These are phyloP conservation scores for Drosophila suboccidentalis DNA, from an alignment of 2,888 invertebrate species.

Conservation along the genomic window DNA sequence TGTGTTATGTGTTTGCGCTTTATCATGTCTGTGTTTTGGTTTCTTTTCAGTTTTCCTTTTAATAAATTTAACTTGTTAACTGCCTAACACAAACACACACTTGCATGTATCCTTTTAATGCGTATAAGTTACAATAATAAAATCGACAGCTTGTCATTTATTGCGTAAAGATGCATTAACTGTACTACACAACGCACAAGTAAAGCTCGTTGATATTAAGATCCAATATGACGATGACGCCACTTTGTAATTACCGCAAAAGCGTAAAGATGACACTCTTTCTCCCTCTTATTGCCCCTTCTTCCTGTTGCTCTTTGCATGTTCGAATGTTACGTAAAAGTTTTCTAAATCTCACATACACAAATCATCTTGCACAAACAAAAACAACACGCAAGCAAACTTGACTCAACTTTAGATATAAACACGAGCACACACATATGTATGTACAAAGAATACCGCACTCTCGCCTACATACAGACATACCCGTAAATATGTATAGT, in stretches of 20 bases:
- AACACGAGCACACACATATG: slow-evolving; percentile 4
- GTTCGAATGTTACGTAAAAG: slow-evolving; percentile 62
- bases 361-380: slow-evolving; percentile 58
- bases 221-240: slow-evolving; percentile 50
- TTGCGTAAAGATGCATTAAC: not conserved
- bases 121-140: not conserved
- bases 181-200: not conserved
- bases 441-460: slow-evolving; percentile 12
- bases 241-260: slow-evolving; percentile 56
- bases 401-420: slow-evolving; percentile 64
- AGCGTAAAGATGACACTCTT: slow-evolving; percentile 36
- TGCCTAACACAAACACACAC: not conserved
- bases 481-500: slow-evolving; percentile 8
- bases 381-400: slow-evolving; percentile 65
- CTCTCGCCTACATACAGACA: slow-evolving; percentile 13
- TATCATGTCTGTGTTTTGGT: slow-evolving; percentile 32
- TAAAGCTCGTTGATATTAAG: slow-evolving; percentile 7
- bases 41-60: slow-evolving; percentile 14
- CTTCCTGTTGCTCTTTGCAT: slow-evolving; percentile 46
- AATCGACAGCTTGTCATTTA: not conserved
- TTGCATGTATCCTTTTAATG: not conserved
- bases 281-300: not conserved
- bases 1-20: slow-evolving; percentile 51
- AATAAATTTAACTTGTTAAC: not conserved
- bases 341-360: slow-evolving; percentile 65